Evolutionary conservation across 2,113 vertebrate species (phyloP).

Genomic region (Copsychus sechellarum): DNA sequence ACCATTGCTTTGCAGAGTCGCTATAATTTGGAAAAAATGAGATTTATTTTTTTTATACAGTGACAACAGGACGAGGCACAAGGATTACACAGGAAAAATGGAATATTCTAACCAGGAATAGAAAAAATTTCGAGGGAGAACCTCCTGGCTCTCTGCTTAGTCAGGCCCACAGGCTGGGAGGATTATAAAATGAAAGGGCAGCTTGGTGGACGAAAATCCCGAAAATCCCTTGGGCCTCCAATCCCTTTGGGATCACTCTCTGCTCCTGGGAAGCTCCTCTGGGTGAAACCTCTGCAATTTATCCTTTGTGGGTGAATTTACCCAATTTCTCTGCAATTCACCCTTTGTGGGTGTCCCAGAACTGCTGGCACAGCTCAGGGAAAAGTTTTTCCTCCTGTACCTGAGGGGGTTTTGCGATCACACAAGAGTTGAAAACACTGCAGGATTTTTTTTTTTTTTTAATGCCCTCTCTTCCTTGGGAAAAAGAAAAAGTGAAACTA

Average conservation of each 20-base stretch:
- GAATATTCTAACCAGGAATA: not conserved
- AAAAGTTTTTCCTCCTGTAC: conserved; percentile 34
- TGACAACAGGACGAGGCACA: rapidly evolving
- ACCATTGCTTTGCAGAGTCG: rapidly evolving
- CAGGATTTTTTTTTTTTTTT: not conserved
- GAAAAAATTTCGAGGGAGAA: not conserved
- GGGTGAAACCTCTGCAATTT: not conserved
- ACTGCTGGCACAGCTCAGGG: not conserved
- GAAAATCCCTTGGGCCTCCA: not conserved
- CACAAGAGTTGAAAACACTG: not conserved
- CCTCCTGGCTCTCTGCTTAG: not conserved
- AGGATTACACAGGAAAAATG: rapidly evolving
- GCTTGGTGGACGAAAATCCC: not conserved
- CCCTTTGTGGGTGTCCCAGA: not conserved
- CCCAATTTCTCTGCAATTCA: too few relatives aligned
- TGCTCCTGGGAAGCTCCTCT: not conserved
- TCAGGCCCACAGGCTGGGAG: not conserved
- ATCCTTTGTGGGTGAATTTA: not conserved
- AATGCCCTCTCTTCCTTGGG: not conserved
- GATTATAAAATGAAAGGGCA: conserved; percentile 14
- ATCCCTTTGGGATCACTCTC: not conserved
- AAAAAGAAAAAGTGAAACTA: conserved; percentile 61
- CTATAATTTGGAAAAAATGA: rapidly evolving
- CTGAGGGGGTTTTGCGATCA: not conserved
- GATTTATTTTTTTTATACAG: not conserved